Conservation (phyloP, 2,888 invertebrate genomes). For the Teleiodes luculella region DNA sequence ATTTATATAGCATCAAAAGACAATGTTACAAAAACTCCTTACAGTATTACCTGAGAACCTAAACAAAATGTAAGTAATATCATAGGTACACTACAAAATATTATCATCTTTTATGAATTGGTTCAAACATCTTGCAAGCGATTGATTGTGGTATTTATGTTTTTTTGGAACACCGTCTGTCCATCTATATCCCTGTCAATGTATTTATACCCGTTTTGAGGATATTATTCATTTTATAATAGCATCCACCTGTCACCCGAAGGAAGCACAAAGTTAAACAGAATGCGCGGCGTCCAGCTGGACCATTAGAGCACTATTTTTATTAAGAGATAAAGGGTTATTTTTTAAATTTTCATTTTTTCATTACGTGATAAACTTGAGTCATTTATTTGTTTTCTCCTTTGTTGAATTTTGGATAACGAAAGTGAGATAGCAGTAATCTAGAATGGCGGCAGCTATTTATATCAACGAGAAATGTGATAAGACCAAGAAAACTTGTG, state of each 20-base stretch:
- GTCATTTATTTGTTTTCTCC: neutral
- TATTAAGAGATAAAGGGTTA: neutral
- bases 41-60: no score
- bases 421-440: neutral
- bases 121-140: neutral
- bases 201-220: slow-evolving; percentile 47
- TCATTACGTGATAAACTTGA: neutral
- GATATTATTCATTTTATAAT: slow-evolving; percentile 49
- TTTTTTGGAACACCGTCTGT: neutral
- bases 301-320: no score
- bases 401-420: neutral
- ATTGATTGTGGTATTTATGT: slow-evolving; percentile 22
- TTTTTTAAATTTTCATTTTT: neutral
- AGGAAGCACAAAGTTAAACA: slow-evolving; percentile 33
- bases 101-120: slow-evolving; percentile 20
- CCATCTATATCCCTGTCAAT: slow-evolving; percentile 24
- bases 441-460: neutral
- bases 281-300: neutral
- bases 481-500: neutral
- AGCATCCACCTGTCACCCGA: slow-evolving; percentile 46
- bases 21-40: no score
- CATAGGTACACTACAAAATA: slow-evolving; percentile 2
- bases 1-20: no score
- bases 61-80: no score
- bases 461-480: neutral